phyloP scores from a whole-genome alignment of 2,113 vertebrate genomes.

The Cervus canadensis region DNA sequence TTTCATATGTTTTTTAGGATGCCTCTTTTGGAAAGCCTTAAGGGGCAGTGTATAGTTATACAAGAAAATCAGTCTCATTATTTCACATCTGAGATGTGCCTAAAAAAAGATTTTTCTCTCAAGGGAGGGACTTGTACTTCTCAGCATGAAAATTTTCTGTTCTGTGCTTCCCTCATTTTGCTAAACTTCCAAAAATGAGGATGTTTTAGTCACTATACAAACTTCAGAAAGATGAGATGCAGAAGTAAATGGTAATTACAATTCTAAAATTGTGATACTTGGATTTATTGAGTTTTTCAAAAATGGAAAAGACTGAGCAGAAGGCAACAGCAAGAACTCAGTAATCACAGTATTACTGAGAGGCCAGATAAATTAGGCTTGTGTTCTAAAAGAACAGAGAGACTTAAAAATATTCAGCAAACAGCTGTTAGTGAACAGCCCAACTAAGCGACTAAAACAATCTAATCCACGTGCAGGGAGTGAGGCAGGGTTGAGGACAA shows the following conservation, averaged over 20 bases:
- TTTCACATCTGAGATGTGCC: neutral
- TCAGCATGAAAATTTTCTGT: neutral
- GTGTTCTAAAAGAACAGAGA: conserved; percentile 63
- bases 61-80: neutral
- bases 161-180: neutral
- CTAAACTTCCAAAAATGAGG: conserved; percentile 29
- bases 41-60: neutral
- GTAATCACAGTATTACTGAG: conserved; percentile 34
- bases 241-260: conserved; percentile 37
- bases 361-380: conserved; percentile 56
- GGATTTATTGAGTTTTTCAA: conserved; percentile 46
- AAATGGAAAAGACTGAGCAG: conserved; percentile 45
- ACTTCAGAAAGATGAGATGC: conserved; percentile 18
- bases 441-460: conserved; percentile 47
- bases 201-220: neutral
- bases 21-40: neutral
- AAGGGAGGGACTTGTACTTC: neutral
- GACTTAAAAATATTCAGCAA: conserved; percentile 55
- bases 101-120: neutral
- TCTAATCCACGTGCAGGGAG: neutral
- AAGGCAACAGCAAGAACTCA: conserved; percentile 42
- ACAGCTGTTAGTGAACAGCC: conserved; percentile 47
- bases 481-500: neutral
- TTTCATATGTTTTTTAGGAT: conserved; percentile 9
- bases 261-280: conserved; percentile 32